Evolutionary conservation across 2,113 vertebrate genomes (phyloP).

Genomic region (Jaculus jaculus): DNA sequence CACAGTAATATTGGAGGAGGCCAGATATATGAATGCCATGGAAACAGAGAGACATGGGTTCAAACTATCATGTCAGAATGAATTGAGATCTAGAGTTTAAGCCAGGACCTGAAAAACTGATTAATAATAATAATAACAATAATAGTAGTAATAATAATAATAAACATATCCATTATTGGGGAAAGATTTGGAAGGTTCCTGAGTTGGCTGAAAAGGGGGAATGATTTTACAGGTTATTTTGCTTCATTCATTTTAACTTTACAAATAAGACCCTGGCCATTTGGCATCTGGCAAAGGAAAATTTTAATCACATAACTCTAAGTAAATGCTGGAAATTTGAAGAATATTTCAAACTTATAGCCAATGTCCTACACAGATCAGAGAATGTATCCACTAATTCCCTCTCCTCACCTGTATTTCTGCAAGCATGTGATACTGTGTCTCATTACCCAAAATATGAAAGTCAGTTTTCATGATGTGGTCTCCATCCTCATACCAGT

Average conservation of each 20-base stretch:
- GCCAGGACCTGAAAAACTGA: neutral
- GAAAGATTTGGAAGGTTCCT: constrained; percentile 41
- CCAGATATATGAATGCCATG: neutral
- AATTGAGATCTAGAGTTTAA: constrained; percentile 25
- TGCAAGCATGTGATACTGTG: neutral
- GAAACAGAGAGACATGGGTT: neutral
- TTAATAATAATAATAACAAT: neutral
- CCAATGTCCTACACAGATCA: neutral
- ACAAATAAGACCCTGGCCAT: constrained; percentile 67
- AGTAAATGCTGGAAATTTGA: constrained; percentile 59
- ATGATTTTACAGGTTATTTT: neutral
- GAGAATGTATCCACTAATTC: neutral
- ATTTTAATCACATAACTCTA: constrained; percentile 53
- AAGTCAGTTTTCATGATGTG: neutral
- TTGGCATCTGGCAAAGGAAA: constrained; percentile 65
- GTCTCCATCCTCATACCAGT: neutral
- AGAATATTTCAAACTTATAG: constrained; percentile 7
- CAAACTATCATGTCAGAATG: neutral
- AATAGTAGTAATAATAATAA: too few species aligned
- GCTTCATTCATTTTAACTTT: constrained; percentile 63
- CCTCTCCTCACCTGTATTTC: neutral
- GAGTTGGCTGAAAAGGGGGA: constrained; percentile 32
- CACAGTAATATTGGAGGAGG: neutral
- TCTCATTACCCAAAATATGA: neutral
- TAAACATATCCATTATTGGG: neutral